Conservation (phyloP, 2,888 invertebrate genomes). For the Epirrita christyi region DNA sequence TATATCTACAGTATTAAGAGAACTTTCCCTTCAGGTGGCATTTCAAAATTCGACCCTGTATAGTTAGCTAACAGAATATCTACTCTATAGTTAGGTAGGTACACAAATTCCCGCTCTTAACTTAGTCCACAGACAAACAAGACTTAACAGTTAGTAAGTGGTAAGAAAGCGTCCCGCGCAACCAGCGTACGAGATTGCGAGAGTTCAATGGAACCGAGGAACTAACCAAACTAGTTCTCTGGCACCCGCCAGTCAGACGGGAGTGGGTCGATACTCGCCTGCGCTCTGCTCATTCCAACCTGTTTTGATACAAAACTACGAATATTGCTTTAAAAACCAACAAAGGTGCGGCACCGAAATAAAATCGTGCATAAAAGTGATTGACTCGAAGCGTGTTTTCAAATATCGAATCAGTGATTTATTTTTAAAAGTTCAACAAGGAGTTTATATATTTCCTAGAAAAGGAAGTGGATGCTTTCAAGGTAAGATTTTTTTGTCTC, state of each 20-base stretch:
- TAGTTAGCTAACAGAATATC: not conserved
- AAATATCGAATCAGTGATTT: constrained; percentile 6
- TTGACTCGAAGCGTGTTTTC: constrained; percentile 17
- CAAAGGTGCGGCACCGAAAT: not conserved
- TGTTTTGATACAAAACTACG: constrained; percentile 7
- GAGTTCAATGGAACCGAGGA: constrained; percentile 29
- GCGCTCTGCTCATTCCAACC: constrained; percentile 15
- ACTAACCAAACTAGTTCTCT: constrained; percentile 46
- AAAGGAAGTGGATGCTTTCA: constrained; percentile 15
- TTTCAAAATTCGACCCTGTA: too few relatives aligned
- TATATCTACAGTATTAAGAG: too few relatives aligned
- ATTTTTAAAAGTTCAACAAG: constrained; percentile 21
- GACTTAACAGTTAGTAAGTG: too few relatives aligned
- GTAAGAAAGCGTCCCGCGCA: constrained; percentile 25
- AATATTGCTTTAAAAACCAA: not conserved
- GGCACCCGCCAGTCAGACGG: constrained; percentile 40
- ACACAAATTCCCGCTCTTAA: constrained; percentile 11
- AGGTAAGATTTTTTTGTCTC: constrained; percentile 8
- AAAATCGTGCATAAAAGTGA: not conserved
- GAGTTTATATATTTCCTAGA: constrained; percentile 12
- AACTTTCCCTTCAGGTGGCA: too few relatives aligned
- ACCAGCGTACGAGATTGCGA: constrained; percentile 4
- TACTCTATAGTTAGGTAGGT: not conserved
- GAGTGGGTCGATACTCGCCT: constrained; percentile 35
- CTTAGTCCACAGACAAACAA: constrained; percentile 8